Conservation (phyloP, 2,113 vertebrate genomes). For the Chloebia gouldiae region DNA sequence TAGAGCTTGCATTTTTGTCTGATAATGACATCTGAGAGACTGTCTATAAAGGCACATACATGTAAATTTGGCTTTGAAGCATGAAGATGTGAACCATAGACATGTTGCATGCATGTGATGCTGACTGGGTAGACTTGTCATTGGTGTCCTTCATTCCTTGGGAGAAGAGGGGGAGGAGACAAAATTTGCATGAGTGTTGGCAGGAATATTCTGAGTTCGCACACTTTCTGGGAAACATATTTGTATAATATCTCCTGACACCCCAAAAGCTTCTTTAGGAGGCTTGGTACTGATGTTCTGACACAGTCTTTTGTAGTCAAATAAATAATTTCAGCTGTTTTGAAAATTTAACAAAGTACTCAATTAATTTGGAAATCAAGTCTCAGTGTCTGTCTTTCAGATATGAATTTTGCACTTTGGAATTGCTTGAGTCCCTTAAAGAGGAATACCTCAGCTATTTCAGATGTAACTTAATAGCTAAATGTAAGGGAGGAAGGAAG, state of each 20-base stretch:
- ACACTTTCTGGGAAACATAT: background rate
- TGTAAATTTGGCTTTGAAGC: background rate
- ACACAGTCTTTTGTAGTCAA: background rate
- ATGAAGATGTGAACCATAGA: background rate
- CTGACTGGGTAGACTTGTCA: background rate
- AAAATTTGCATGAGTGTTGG: accelerated
- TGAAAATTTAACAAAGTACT: background rate
- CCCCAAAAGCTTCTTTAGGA: background rate
- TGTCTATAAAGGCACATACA: background rate
- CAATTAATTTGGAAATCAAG: background rate
- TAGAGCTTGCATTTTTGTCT: background rate
- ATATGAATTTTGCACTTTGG: background rate
- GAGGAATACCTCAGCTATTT: background rate
- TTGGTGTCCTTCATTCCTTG: background rate
- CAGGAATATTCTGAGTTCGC: background rate
- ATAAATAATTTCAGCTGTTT: background rate
- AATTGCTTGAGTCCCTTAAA: background rate
- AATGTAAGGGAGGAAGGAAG: background rate
- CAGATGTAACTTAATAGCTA: background rate
- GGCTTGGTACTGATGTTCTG: background rate
- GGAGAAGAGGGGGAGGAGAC: background rate
- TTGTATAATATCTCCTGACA: background rate
- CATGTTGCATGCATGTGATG: background rate
- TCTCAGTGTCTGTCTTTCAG: background rate
- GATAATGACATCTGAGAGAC: background rate